Evolutionary conservation across 2,888 invertebrate species (phyloP).

Genomic region (Morpho helenor): DNA sequence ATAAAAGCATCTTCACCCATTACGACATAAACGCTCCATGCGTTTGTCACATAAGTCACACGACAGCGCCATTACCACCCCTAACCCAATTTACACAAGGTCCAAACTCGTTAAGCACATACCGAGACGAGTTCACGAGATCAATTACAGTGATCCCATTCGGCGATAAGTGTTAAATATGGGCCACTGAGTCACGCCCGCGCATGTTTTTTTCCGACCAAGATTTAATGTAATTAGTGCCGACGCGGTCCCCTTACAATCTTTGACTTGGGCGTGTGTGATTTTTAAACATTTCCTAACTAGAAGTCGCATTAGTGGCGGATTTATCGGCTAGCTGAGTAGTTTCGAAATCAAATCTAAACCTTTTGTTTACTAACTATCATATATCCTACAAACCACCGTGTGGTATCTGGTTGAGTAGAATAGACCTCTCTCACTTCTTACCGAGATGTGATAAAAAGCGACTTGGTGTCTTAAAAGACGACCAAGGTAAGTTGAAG

Average conservation of each 20-base stretch:
- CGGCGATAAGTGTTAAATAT: slow-evolving; percentile 31
- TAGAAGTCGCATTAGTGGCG: too few relatives aligned
- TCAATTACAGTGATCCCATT: slow-evolving; percentile 31
- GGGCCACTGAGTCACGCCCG: slow-evolving; percentile 25
- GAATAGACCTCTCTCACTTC: too few relatives aligned
- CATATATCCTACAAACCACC: too few relatives aligned
- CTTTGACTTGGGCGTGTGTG: slow-evolving; percentile 12
- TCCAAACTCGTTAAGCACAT: slow-evolving; percentile 3
- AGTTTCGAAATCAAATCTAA: too few relatives aligned
- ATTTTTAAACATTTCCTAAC: slow-evolving; percentile 5
- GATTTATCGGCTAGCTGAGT: too few relatives aligned
- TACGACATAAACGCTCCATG: slow-evolving; percentile 7
- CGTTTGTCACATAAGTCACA: slow-evolving; percentile 12
- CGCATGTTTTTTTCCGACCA: slow-evolving; percentile 18
- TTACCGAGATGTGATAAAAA: too few relatives aligned
- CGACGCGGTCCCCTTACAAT: slow-evolving; percentile 18
- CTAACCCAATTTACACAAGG: background rate
- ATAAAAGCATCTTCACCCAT: slow-evolving; percentile 17
- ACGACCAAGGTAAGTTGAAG: too few relatives aligned
- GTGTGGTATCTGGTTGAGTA: too few relatives aligned
- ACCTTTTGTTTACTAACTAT: too few relatives aligned
- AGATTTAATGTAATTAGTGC: slow-evolving; percentile 26
- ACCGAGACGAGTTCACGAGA: slow-evolving; percentile 21
- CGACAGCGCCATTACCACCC: background rate
- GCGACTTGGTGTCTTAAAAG: too few relatives aligned